Percentiles rank a stretch among this genome's conserved stretches.
Evolutionary conservation across 2,797 vertebrate species (phyloP).

Genomic region (Enteromius treurensis): DNA sequence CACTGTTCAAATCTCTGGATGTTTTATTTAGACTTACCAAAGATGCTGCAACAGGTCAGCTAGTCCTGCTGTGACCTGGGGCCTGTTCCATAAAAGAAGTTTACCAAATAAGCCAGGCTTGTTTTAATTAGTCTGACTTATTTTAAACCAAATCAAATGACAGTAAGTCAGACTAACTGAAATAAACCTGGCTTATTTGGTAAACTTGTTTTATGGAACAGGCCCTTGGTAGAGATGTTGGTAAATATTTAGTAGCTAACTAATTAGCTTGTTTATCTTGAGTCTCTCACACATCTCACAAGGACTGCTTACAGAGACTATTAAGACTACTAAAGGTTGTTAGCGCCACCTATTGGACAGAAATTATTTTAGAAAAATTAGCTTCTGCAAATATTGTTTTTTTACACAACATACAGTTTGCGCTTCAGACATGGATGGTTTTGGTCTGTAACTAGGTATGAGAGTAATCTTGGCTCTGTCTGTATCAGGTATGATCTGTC

Average conservation of each 20-base stretch:
- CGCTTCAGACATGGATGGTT: neutral
- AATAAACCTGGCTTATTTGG: no score
- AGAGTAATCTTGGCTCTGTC: neutral
- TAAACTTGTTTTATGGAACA: no score
- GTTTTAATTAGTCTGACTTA: no score
- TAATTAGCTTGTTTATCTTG: neutral
- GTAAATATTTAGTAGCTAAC: neutral
- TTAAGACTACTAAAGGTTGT: neutral
- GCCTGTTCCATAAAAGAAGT: no score
- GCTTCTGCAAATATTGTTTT: neutral
- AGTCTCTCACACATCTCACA: constrained; percentile 16
- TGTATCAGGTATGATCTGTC: constrained; percentile 75
- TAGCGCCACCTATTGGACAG: constrained; percentile 49
- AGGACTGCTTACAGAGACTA: constrained; percentile 26
- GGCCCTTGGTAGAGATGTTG: neutral
- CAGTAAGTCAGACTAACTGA: no score
- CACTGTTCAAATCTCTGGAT: neutral
- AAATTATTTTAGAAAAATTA: neutral
- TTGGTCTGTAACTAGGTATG: neutral
- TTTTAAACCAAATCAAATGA: no score
- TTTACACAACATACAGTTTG: neutral
- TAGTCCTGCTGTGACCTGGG: neutral
- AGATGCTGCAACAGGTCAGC: neutral
- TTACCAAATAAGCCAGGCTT: no score
- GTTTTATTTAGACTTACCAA: neutral